Evolutionary conservation across 2,888 invertebrate genomes (phyloP), one percentile per base, ranked within the genome.

Genomic region (Incurvaria masculella): DNA sequence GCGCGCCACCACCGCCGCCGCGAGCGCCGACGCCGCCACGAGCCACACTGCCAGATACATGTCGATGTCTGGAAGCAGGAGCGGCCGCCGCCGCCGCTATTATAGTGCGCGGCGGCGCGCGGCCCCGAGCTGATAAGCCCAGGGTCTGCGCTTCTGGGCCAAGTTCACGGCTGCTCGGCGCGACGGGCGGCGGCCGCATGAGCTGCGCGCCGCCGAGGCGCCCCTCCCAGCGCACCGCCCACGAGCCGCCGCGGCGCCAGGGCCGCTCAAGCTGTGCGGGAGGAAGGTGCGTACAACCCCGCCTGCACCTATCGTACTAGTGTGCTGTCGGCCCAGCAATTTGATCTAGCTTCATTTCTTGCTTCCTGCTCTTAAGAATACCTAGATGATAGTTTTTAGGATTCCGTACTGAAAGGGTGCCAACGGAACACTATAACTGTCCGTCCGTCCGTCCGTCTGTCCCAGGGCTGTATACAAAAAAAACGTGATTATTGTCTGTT

Each of bases 81-180:
- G 72, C 72, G 72, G 72, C 66, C 72, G 73, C 71, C 72, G 66
- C 65, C 73, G 69, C 71, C 65, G 69, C 74, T 78, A 76, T 76
- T 78, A 78, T 78, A 78, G 72, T 72, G 72, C 69, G 74, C 66
- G 68, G n/a, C n/a, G 69, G 70, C 74, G 72, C 5, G 72, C 72
- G 74, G 68, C 69, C 68, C 72, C 63, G 72, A 71, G 49, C 42
- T 62, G 66, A 68, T 69, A 67, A 69, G 74, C 73, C 73, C 73
- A 73, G 69, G 71, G 71, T 69, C 69, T 61, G n/a, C 58, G 55
- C 61, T 62, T 59, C 60, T 66, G 66, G 72, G 73, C 72, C 75
- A 75, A 74, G 74, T 73, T 78, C 75, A 75, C 71, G 75, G 73
- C 68, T 62, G 72, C 72, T 68, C 71, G 67, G 57, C 68, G 62